Percentiles rank a stretch among this genome's conserved stretches.
Conservation (phyloP, 2,113 vertebrate genomes). For the Thinocorus orbignyianus region DNA sequence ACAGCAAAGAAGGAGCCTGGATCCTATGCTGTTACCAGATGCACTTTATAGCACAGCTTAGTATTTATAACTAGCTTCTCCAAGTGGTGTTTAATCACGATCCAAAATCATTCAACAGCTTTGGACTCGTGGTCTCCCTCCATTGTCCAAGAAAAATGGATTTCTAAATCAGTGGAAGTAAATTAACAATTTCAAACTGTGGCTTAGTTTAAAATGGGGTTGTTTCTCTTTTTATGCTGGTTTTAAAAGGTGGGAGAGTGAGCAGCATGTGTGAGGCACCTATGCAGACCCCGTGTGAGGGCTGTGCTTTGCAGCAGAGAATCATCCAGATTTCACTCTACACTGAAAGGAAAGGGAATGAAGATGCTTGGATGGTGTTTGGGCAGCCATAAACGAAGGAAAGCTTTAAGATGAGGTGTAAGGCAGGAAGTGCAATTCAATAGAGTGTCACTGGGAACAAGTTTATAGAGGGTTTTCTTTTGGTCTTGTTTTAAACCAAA, state of each 20-base stretch:
- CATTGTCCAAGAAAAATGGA: background rate
- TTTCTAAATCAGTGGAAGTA: background rate
- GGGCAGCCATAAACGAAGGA: background rate
- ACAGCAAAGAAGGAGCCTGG: background rate
- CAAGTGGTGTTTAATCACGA: background rate
- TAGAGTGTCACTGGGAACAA: conserved; percentile 8
- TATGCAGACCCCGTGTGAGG: background rate
- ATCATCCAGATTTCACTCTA: background rate
- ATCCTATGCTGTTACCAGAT: background rate
- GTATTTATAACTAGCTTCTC: background rate
- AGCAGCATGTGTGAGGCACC: background rate
- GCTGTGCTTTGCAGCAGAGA: background rate
- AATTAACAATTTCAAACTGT: background rate
- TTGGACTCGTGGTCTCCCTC: background rate
- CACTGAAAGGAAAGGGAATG: background rate
- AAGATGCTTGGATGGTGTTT: background rate
- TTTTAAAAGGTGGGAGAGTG: background rate
- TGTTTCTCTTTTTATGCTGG: background rate
- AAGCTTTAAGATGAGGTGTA: conserved; percentile 25
- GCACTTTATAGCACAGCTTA: background rate
- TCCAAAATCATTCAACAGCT: background rate
- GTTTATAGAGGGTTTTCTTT: conserved; percentile 30
- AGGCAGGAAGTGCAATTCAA: conserved; percentile 29
- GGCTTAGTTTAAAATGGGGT: background rate
- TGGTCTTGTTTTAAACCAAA: conserved; percentile 41